Evolutionary conservation across 2,888 invertebrate genomes (phyloP), one percentile per base, ranked within the genome.

Genomic region (Abrostola tripartita): DNA sequence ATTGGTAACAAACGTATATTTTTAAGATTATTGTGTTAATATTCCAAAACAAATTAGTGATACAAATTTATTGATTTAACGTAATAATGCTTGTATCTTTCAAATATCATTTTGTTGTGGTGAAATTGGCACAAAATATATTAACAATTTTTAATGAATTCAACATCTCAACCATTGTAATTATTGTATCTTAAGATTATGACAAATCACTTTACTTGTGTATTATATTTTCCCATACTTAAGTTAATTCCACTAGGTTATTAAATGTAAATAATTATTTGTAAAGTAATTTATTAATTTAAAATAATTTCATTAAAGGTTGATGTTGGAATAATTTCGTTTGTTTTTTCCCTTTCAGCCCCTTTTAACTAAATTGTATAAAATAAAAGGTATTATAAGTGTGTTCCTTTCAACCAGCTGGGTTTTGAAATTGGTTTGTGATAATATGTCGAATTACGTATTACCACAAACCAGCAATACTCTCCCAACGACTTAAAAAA

Each of bases 241-340:
- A 62, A 56, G 53, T 75, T 65, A 59, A 60, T 49, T 51, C 40
- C 5, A 40, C 58, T 83, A 76, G 74, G 51, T 52, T 64, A 76
- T 60, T 67, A 10, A 56, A 35, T 79, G 79, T 88, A 87, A 67
- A 78, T 79, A 84, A 71, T 69, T 70, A 72, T 84, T 81, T 88
- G 85, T 88, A 85, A 85, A 78, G 72, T 82, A 78, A 82, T 82
- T 84, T 79, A 82, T 84, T 87, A 83, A 79, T 85, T 84, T 84
- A 65, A 84, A 85, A 85, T 85, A 74, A 83, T 89, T 89, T 89
- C 79, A 89, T 86, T 88, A 90, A 90, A 90, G 83, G 88, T 90
- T 90, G 90, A 89, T 90, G 90, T 90, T 90, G 83, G 79, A 83
- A 83, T 71, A 61, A 57, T 38, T 55, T 44, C 37, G 51, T 75